Evolutionary conservation across 2,888 invertebrate species (phyloP).

Genomic region (Phasia obesa): DNA sequence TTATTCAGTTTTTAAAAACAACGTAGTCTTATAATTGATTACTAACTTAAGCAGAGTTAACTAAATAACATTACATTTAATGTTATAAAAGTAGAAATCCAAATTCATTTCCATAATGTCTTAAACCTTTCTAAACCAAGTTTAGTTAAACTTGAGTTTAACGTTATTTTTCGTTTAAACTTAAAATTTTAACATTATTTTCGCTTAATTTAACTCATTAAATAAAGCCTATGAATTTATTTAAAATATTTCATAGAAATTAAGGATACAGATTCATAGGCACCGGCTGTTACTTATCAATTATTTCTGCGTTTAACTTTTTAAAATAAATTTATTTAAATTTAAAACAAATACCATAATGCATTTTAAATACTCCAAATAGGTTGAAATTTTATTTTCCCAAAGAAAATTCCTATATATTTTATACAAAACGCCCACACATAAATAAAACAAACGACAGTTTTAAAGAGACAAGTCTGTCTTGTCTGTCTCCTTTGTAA

Average conservation of each 20-base stretch:
- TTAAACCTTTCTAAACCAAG: constrained; percentile 1
- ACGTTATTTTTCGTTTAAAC: too few species aligned
- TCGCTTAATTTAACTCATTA: too few species aligned
- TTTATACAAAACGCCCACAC: constrained; percentile 58
- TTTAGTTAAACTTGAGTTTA: constrained; percentile 2
- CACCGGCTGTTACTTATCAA: too few species aligned
- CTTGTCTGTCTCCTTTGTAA: constrained; percentile 2
- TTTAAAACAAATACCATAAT: neutral
- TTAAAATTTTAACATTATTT: too few species aligned
- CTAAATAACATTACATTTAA: too few species aligned
- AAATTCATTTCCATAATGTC: neutral
- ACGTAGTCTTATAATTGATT: neutral
- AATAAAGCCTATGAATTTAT: too few species aligned
- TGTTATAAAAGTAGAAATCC: too few species aligned
- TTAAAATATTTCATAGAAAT: too few species aligned
- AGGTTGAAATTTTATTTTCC: constrained; percentile 2
- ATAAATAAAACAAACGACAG: constrained; percentile 42
- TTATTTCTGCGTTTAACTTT: neutral
- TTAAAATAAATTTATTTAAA: too few species aligned
- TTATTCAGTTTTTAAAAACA: neutral
- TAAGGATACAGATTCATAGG: too few species aligned
- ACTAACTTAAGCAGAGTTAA: too few species aligned
- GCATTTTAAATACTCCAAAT: constrained; percentile 24
- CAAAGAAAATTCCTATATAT: constrained; percentile 18
- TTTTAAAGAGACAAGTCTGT: constrained; percentile 11